phyloP scores from a whole-genome alignment of 2,888 invertebrate genomes.

The Melanostoma mellinum region DNA sequence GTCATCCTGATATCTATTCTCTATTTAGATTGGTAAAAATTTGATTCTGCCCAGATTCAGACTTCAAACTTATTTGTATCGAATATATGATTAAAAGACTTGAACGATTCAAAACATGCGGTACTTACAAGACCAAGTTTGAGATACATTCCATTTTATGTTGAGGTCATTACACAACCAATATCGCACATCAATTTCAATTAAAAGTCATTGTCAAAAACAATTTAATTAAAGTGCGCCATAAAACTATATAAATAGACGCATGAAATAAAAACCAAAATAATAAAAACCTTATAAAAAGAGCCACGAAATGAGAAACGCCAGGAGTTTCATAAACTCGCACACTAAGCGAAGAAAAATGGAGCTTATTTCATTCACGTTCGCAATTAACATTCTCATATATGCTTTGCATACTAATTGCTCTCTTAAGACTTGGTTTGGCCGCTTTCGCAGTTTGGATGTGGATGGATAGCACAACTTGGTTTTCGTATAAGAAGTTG shows the following conservation, averaged over 20 bases:
- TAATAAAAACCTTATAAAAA: conserved; percentile 1
- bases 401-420: conserved; percentile 68
- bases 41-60: too few species aligned
- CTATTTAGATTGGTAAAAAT: too few species aligned
- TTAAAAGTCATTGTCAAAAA: conserved; percentile 36
- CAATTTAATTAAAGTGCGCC: conserved; percentile 60
- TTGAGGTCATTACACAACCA: neutral
- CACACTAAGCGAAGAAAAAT: conserved; percentile 58
- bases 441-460: conserved; percentile 21
- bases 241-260: conserved; percentile 3
- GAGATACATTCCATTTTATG: too few species aligned
- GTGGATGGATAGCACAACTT: conserved; percentile 9
- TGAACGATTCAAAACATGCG: too few species aligned
- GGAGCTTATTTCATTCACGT: conserved; percentile 70
- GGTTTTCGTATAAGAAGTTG: neutral
- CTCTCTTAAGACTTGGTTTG: conserved; percentile 26
- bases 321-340: conserved; percentile 49
- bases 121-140: too few species aligned
- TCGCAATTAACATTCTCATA: conserved; percentile 69
- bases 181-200: conserved; percentile 53
- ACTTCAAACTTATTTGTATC: too few species aligned
- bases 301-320: conserved; percentile 17
- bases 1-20: too few species aligned
- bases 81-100: too few species aligned
- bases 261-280: conserved; percentile 15